Conservation (phyloP, 2,888 invertebrate species). For the Cyclophora punctaria region DNA sequence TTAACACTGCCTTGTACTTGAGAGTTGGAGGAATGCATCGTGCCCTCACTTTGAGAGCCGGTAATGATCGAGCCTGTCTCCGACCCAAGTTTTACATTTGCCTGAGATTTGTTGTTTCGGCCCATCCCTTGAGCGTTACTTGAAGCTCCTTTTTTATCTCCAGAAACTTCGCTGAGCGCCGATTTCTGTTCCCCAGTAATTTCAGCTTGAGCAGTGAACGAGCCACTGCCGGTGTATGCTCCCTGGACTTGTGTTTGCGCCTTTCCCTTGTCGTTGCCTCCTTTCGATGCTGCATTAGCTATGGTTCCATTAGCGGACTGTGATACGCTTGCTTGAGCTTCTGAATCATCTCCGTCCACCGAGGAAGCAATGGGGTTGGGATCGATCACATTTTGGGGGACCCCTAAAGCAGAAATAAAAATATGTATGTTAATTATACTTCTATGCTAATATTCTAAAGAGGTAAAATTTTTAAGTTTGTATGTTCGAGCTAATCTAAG, state of each 20-base stretch:
- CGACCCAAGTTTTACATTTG: conserved; percentile 83
- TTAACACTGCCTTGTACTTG: conserved; percentile 87
- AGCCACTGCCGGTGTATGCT: conserved; percentile 83
- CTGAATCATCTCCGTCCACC: conserved; percentile 81
- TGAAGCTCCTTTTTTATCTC: conserved; percentile 82
- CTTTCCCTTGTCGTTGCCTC: conserved; percentile 82
- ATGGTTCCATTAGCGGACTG: conserved; percentile 78
- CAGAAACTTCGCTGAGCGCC: conserved; percentile 80
- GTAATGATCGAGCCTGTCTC: conserved; percentile 85
- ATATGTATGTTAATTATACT: too few relatives aligned
- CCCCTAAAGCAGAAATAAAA: conserved; percentile 23
- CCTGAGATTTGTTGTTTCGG: conserved; percentile 83
- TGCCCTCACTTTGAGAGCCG: conserved; percentile 83
- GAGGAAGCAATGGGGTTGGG: conserved; percentile 37
- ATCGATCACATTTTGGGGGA: conserved; percentile 56
- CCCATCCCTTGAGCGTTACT: conserved; percentile 86
- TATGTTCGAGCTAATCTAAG: too few relatives aligned
- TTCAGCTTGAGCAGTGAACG: conserved; percentile 88
- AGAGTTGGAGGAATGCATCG: conserved; percentile 84
- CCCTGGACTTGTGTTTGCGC: conserved; percentile 90
- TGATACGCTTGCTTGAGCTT: conserved; percentile 80
- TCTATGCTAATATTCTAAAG: too few relatives aligned
- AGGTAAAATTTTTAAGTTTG: too few relatives aligned
- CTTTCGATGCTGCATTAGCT: conserved; percentile 85
- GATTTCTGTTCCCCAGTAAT: conserved; percentile 83